Evolutionary conservation across 2,113 vertebrate species (phyloP), one percentile per base, ranked within the genome.

Genomic region (Dipodomys stephensi): DNA sequence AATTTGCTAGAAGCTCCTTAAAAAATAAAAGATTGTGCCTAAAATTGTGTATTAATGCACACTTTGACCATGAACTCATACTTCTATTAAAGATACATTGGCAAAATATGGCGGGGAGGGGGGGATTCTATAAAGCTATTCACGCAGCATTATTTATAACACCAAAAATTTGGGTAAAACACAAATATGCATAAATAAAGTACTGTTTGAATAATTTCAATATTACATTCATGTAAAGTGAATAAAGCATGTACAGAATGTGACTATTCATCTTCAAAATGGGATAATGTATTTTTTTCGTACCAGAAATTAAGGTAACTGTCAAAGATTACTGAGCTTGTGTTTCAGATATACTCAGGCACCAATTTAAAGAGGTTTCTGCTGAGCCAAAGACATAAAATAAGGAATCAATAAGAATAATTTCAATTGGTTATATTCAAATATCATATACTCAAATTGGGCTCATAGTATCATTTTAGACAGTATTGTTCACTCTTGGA

Each of bases 51-150:
- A 64, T 82, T 32, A 92, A 77, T 89, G 27, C 72, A 68, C 27
- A 44, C n/a, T 93, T 89, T 94, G 73, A 93, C 22, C n/a, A 93
- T 86, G 12, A 82, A n/a, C 93, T 39, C 46, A 92, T 39, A 90
- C 23, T 90, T 84, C 46, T 83, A 84, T 12, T n/a, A 87, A 92
- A 92, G 49, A 76, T 3, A 92, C 2, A 78, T 19, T 82, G 83
- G 11, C 69, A 90, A 94, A 90, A 87, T 57, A 92, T 46, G 39
- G 94, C 93, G 87, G 62, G 67, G 30, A 83, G 57, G 39, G 39
- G 39, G 39, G 39, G 39, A 39, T 49, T 68, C 16, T 32, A 68
- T n/a, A 92, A 76, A 28, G 4, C 25, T 83, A 25, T 83, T 87
- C 35, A 46, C 81, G n/a, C 27, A 62, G 6, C 16, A n/a, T 68